Evolutionary conservation across 2,888 invertebrate genomes (phyloP).

Genomic region (Nomada ruficornis): DNA sequence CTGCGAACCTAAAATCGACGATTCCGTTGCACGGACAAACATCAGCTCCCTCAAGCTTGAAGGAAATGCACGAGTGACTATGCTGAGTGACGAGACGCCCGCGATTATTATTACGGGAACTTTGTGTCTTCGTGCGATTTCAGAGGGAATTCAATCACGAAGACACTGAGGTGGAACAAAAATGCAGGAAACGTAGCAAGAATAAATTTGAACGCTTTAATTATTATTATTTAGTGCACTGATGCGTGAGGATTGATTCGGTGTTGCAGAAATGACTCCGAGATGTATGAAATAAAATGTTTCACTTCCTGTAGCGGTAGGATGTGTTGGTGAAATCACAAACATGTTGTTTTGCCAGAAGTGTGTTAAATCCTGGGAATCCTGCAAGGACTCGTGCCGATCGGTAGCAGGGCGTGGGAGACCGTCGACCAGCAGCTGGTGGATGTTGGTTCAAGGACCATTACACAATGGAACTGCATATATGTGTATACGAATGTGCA

Average conservation of each 20-base stretch:
- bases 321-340: conserved; percentile 9
- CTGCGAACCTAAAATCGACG: conserved; percentile 18
- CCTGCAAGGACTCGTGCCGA: conserved; percentile 66
- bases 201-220: too few relatives aligned
- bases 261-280: too few relatives aligned
- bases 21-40: conserved; percentile 44
- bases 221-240: too few relatives aligned
- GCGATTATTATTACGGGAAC: too few relatives aligned
- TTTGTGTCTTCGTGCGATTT: too few relatives aligned
- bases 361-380: conserved; percentile 68
- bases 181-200: too few relatives aligned
- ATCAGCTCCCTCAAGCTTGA: conserved; percentile 65
- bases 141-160: too few relatives aligned
- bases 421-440: conserved; percentile 68
- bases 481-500: conserved; percentile 39
- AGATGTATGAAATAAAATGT: background rate
- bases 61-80: conserved; percentile 70
- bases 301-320: background rate
- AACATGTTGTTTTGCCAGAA: conserved; percentile 39
- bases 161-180: too few relatives aligned
- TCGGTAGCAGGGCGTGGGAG: conserved; percentile 71
- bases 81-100: conserved; percentile 63
- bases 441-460: conserved; percentile 72
- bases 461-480: conserved; percentile 68
- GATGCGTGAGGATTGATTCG: too few relatives aligned